Percentiles rank a stretch among this genome's conserved stretches.
These are phyloP conservation scores for Sebastes diaconus DNA, from an alignment of 2,797 vertebrate genomes.

Conservation along the genomic window DNA sequence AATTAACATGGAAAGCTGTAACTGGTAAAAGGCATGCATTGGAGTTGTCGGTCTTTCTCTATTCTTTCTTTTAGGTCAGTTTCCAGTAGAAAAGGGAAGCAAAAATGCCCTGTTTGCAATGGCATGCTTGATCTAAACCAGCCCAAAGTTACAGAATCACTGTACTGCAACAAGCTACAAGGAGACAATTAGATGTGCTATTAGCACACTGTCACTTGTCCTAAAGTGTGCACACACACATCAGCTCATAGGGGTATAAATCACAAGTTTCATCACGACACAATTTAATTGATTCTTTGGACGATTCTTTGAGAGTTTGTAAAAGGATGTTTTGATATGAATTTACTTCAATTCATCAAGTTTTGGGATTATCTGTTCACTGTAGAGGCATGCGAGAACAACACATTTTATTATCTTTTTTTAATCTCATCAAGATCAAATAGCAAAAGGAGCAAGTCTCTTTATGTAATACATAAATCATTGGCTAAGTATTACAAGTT, in stretches of 20 bases:
- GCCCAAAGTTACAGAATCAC: neutral
- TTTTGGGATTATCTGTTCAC: too few relatives aligned
- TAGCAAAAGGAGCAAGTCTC: too few relatives aligned
- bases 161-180: neutral
- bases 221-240: neutral
- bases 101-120: neutral
- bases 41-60: neutral
- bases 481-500: too few relatives aligned
- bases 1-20: neutral
- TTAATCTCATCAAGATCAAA: too few relatives aligned
- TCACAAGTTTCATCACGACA: too few relatives aligned
- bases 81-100: neutral
- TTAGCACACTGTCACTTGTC: neutral
- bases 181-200: neutral
- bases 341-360: too few relatives aligned
- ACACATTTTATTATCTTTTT: too few relatives aligned
- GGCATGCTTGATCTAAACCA: neutral
- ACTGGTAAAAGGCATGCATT: neutral
- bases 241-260: neutral
- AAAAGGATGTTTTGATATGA: too few relatives aligned
- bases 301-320: too few relatives aligned
- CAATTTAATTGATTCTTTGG: too few relatives aligned
- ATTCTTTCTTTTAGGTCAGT: neutral
- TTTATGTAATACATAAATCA: too few relatives aligned
- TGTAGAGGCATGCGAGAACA: too few relatives aligned